These are phyloP conservation scores for Archips crataeganus DNA, from an alignment of 2,888 invertebrate species.

Conservation along the genomic window DNA sequence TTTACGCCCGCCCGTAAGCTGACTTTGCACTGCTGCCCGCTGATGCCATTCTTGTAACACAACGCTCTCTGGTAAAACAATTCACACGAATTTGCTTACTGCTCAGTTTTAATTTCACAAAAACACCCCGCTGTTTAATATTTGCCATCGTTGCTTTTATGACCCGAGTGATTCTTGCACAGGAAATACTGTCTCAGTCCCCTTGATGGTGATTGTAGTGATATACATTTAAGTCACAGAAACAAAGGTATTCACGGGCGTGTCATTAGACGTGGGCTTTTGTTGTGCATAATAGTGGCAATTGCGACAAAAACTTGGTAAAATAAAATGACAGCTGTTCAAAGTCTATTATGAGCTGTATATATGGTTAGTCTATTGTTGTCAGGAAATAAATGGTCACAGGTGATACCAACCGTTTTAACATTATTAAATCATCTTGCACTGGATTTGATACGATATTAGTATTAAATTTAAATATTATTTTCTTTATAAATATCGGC, in stretches of 20 bases:
- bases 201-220: constrained; percentile 29
- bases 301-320: constrained; percentile 48
- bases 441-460: background rate
- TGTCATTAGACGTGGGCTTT: constrained; percentile 59
- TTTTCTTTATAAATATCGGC: background rate
- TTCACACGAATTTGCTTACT: constrained; percentile 50
- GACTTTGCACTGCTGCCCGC: constrained; percentile 57
- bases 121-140: constrained; percentile 43
- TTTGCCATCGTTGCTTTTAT: constrained; percentile 6
- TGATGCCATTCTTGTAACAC: constrained; percentile 50
- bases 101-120: constrained; percentile 45
- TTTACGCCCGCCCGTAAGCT: constrained; percentile 54
- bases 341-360: constrained; percentile 41
- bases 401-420: constrained; percentile 27
- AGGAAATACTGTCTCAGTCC: constrained; percentile 21
- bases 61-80: constrained; percentile 51
- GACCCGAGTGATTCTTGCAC: constrained; percentile 21
- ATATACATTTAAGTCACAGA: constrained; percentile 41
- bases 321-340: constrained; percentile 50
- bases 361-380: constrained; percentile 29
- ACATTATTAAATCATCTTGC: constrained; percentile 24
- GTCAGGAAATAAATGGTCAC: constrained; percentile 26
- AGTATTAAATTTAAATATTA: background rate
- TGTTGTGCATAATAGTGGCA: constrained; percentile 55
- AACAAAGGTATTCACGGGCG: constrained; percentile 59